Conservation (phyloP, 2,888 invertebrate species). For the Parnassius apollo region DNA sequence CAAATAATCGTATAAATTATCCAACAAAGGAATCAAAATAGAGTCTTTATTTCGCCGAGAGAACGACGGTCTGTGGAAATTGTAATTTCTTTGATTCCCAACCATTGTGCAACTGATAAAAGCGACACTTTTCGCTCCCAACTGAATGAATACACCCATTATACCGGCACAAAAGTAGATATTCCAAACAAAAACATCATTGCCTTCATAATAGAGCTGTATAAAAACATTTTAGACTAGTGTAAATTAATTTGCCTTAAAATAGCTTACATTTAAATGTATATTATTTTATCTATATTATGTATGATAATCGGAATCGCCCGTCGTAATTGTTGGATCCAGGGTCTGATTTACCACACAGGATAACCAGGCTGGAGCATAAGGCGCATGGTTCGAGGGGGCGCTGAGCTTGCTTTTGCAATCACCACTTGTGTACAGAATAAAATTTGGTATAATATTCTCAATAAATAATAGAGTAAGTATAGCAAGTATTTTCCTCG, state of each 20-base stretch:
- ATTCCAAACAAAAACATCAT: slow-evolving; percentile 73
- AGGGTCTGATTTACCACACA: no score
- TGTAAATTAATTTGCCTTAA: slow-evolving; percentile 23
- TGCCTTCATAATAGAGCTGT: slow-evolving; percentile 55
- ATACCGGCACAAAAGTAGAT: slow-evolving; percentile 74
- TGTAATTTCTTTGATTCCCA: slow-evolving; percentile 78
- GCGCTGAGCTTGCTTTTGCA: no score
- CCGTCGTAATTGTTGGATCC: no score
- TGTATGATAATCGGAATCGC: no score
- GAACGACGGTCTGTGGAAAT: slow-evolving; percentile 53
- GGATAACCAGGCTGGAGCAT: no score
- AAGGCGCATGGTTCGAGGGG: no score
- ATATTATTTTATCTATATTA: background rate
- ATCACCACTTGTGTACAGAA: no score
- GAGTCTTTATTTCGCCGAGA: slow-evolving; percentile 49
- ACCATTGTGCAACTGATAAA: slow-evolving; percentile 75
- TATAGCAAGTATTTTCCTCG: no score
- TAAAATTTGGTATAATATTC: no score
- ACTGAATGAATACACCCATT: slow-evolving; percentile 78
- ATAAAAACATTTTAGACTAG: slow-evolving; percentile 66
- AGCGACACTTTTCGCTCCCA: slow-evolving; percentile 74
- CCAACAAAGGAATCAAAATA: slow-evolving; percentile 29
- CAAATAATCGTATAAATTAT: slow-evolving; percentile 28
- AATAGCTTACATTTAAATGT: slow-evolving; percentile 10
- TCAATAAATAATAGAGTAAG: no score